Percentiles rank a stretch among this genome's conserved stretches.
phyloP scores from a whole-genome alignment of 2,888 invertebrate genomes.

The Arrhopalites spinosus region DNA sequence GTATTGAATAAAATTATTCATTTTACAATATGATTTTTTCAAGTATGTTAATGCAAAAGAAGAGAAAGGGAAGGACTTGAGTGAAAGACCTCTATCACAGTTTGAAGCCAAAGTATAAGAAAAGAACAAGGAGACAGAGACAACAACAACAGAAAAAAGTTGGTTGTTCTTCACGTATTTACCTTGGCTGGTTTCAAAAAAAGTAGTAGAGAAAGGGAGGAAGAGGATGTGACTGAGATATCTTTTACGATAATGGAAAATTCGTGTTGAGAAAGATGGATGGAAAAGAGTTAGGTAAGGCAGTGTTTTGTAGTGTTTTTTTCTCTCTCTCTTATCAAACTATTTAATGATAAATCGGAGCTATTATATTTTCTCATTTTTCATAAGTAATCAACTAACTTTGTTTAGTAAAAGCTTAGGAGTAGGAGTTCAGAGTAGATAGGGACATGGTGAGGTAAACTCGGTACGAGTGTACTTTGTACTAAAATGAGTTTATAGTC shows the following conservation, averaged over 20 bases:
- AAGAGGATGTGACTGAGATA: background rate
- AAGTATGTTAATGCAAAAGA: too few relatives aligned
- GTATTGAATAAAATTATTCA: too few relatives aligned
- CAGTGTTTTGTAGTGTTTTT: background rate
- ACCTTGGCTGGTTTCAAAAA: background rate
- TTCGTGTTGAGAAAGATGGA: constrained; percentile 24
- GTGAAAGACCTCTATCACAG: too few relatives aligned
- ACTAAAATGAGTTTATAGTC: too few relatives aligned
- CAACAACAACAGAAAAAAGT: background rate
- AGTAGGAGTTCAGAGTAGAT: too few relatives aligned
- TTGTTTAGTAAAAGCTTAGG: background rate
- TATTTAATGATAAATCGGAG: constrained; percentile 7
- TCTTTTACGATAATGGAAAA: constrained; percentile 26
- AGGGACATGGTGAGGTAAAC: too few relatives aligned
- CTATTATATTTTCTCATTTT: constrained; percentile 7
- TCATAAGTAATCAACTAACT: constrained; percentile 4
- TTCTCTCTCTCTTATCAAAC: background rate
- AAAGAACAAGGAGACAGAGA: too few relatives aligned
- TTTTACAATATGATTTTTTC: too few relatives aligned
- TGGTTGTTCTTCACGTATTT: background rate
- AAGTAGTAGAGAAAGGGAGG: background rate
- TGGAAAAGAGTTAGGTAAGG: constrained; percentile 5
- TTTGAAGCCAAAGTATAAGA: too few relatives aligned
- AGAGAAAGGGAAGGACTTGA: too few relatives aligned
- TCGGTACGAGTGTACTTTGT: too few relatives aligned